phyloP scores from a whole-genome alignment of 2,888 invertebrate genomes.

The Rhagophthalmus giganteus region DNA sequence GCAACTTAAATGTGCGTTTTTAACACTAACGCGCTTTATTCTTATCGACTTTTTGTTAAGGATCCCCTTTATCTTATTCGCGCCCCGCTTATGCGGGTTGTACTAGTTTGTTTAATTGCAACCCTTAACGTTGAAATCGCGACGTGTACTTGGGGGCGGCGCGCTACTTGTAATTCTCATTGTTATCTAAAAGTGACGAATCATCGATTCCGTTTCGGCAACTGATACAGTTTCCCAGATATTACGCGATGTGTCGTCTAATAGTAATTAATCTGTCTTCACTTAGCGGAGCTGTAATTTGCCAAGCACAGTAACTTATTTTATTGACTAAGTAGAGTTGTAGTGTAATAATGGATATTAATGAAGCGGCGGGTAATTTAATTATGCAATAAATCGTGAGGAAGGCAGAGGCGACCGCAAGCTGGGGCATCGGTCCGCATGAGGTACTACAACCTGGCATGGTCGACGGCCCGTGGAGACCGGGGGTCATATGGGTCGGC shows the following conservation, averaged over 20 bases:
- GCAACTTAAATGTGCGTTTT: too few relatives aligned
- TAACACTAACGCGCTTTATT: too few relatives aligned
- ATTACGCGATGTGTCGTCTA: conserved; percentile 10
- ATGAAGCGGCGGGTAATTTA: conserved; percentile 45
- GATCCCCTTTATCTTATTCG: too few relatives aligned
- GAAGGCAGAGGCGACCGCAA: conserved; percentile 34
- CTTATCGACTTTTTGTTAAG: too few relatives aligned
- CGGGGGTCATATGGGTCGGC: conserved; percentile 21
- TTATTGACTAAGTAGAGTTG: conserved; percentile 39
- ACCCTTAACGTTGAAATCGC: too few relatives aligned
- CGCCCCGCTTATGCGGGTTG: too few relatives aligned
- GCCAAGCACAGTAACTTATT: conserved; percentile 34
- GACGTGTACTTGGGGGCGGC: too few relatives aligned
- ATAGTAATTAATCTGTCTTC: conserved; percentile 24
- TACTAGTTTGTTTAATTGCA: too few relatives aligned
- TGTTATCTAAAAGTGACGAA: too few relatives aligned
- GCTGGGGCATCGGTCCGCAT: conserved; percentile 33
- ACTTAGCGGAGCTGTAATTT: conserved; percentile 21
- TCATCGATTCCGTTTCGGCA: too few relatives aligned
- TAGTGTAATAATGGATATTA: conserved; percentile 45
- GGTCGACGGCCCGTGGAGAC: conserved; percentile 25
- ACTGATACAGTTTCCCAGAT: too few relatives aligned
- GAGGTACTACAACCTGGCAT: conserved; percentile 28
- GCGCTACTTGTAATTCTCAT: too few relatives aligned
- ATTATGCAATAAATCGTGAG: conserved; percentile 45